These are phyloP conservation scores for Lasioglossum oenotherae DNA, from an alignment of 2,888 invertebrate species.

Conservation along the genomic window DNA sequence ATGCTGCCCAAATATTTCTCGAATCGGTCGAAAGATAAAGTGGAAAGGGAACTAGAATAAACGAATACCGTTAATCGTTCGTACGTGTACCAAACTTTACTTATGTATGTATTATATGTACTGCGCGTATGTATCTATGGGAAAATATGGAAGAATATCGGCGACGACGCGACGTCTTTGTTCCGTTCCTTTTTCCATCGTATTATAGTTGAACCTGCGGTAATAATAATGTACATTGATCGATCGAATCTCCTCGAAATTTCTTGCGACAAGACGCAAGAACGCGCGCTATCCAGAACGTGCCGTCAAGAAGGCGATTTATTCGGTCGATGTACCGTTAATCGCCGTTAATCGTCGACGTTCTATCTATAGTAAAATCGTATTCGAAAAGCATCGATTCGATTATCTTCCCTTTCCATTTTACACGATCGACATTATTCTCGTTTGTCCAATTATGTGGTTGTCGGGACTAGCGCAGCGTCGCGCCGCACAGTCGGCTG, in stretches of 20 bases:
- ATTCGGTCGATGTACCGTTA: slow-evolving; percentile 67
- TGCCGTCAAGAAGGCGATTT: slow-evolving; percentile 43
- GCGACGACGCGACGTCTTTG: neutral
- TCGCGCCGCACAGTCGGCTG: no score
- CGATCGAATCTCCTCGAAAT: neutral
- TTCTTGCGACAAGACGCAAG: neutral
- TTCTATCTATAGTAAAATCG: neutral
- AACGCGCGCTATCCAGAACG: neutral
- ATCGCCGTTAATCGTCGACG: slow-evolving; percentile 50
- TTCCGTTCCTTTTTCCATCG: neutral
- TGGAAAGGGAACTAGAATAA: slow-evolving; percentile 48
- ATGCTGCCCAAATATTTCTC: slow-evolving; percentile 48
- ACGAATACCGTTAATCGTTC: slow-evolving; percentile 56
- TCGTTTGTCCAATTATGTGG: neutral
- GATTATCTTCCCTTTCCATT: neutral
- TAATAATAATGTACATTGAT: neutral
- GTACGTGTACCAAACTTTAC: slow-evolving; percentile 5
- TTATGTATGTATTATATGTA: neutral
- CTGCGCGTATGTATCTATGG: neutral
- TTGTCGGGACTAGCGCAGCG: neutral
- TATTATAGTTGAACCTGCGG: neutral
- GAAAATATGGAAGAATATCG: neutral
- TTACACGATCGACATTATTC: neutral
- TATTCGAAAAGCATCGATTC: neutral
- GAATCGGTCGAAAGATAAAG: slow-evolving; percentile 40